phyloP scores from a whole-genome alignment of 2,113 vertebrate genomes.

The Leptobrachium ailaonicum region DNA sequence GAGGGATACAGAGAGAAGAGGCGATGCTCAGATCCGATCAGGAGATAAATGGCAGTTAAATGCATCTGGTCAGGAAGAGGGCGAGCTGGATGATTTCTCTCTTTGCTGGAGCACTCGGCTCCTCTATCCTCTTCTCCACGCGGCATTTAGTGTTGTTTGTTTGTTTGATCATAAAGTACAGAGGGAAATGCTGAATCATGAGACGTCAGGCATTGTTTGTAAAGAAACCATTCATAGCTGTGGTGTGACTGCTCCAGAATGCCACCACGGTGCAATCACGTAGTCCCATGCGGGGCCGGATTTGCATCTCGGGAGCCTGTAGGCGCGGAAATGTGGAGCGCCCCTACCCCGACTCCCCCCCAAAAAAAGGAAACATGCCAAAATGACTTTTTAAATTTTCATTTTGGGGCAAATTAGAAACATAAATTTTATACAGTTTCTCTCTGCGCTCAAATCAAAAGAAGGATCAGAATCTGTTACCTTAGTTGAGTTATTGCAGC shows the following conservation, averaged over 20 bases:
- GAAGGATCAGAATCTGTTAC: no score
- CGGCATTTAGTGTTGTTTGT: slow-evolving; percentile 3
- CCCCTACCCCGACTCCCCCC: no score
- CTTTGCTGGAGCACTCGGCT: background rate
- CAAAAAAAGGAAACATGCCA: no score
- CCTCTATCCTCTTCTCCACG: background rate
- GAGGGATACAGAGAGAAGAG: background rate
- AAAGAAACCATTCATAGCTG: slow-evolving; percentile 10
- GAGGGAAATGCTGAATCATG: slow-evolving; percentile 36
- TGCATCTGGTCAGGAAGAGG: background rate
- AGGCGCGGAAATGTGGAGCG: no score
- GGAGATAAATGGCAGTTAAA: slow-evolving; percentile 3
- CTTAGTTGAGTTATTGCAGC: no score
- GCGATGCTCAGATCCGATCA: background rate
- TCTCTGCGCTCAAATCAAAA: no score
- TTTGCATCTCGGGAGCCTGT: no score
- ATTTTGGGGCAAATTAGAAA: no score
- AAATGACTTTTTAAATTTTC: no score
- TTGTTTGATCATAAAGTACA: slow-evolving; percentile 5
- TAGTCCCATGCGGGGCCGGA: background rate
- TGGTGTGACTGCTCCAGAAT: background rate
- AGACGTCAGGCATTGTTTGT: slow-evolving; percentile 14
- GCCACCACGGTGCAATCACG: slow-evolving; percentile 2
- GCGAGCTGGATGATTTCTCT: background rate
- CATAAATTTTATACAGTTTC: no score